Evolutionary conservation across 2,888 invertebrate genomes (phyloP).

Genomic region (Anaspis maculata): DNA sequence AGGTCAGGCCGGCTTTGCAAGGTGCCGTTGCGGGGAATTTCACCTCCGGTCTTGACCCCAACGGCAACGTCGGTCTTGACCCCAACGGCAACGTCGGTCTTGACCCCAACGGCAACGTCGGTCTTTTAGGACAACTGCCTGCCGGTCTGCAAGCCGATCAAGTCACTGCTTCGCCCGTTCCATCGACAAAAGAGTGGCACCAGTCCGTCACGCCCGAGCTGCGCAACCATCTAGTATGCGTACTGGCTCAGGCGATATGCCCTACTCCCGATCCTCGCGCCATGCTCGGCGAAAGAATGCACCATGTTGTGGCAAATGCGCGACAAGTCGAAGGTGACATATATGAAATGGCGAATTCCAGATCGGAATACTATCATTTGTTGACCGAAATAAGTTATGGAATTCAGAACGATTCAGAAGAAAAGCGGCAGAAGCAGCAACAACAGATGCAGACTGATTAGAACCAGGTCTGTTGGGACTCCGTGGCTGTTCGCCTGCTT

Average conservation of each 20-base stretch:
- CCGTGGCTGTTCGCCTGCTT: constrained; percentile 62
- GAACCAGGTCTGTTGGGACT: constrained; percentile 38
- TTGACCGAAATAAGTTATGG: constrained; percentile 99
- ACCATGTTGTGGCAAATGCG: constrained; percentile 95
- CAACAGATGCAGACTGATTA: constrained; percentile 46
- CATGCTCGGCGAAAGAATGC: constrained; percentile 94
- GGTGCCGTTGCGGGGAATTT: constrained; percentile 18
- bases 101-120: constrained; percentile 26
- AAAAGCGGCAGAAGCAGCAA: constrained; percentile 82
- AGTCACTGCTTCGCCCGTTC: constrained; percentile 45
- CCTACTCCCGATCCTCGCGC: constrained; percentile 96
- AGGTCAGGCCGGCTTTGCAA: constrained; percentile 42
- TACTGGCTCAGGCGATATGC: constrained; percentile 98
- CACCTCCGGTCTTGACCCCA: constrained; percentile 37
- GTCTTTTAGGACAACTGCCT: constrained; percentile 28
- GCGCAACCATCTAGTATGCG: constrained; percentile 97
- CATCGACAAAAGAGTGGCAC: constrained; percentile 94
- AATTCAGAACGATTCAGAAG: constrained; percentile 96
- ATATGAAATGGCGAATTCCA: constrained; percentile 97
- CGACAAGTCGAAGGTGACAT: constrained; percentile 99
- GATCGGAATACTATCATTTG: constrained; percentile 97
- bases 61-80: constrained; percentile 13
- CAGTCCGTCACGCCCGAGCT: constrained; percentile 94
- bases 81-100: constrained; percentile 19
- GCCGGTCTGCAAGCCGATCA: constrained; percentile 10